phyloP scores from a whole-genome alignment of 1,140 invertebrate genomes.

The Drosophila athabasca region DNA sequence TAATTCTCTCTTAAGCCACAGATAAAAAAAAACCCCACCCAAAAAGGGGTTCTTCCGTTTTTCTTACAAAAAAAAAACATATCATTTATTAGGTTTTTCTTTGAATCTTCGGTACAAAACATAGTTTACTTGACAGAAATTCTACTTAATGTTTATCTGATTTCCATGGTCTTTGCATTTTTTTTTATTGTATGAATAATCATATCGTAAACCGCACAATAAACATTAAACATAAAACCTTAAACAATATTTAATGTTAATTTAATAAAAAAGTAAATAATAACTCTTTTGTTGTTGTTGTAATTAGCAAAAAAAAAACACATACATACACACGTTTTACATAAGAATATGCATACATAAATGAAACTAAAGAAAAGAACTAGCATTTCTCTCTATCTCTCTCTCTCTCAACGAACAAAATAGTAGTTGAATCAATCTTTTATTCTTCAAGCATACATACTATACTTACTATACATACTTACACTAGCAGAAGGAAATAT shows the following conservation, averaged over 20 bases:
- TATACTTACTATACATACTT: conserved; percentile 18
- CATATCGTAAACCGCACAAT: conserved; percentile 71
- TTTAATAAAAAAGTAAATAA: conserved; percentile 32
- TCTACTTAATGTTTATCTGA: conserved; percentile 2
- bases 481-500: conserved; percentile 27
- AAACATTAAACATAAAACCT: conserved; percentile 45
- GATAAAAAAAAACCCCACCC: conserved; percentile 10
- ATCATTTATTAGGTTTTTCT: conserved; percentile 51
- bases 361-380: conserved; percentile 41
- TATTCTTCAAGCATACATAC: conserved; percentile 33
- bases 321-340: conserved; percentile 29
- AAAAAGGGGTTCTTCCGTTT: conserved; percentile 13
- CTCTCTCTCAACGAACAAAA: conserved; percentile 29
- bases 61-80: conserved; percentile 30
- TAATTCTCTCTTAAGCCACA: conserved; percentile 55
- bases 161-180: conserved; percentile 39
- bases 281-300: conserved; percentile 63
- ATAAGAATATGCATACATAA: conserved; percentile 19
- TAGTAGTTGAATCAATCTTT: conserved; percentile 37
- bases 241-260: conserved; percentile 30
- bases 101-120: conserved; percentile 49
- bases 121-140: conserved; percentile 30
- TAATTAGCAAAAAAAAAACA: conserved; percentile 53
- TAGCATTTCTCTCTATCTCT: conserved; percentile 19
- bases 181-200: conserved; percentile 62